Evolutionary conservation across 1,140 invertebrate species (phyloP).

Genomic region (Pogonognathellus flavescens): DNA sequence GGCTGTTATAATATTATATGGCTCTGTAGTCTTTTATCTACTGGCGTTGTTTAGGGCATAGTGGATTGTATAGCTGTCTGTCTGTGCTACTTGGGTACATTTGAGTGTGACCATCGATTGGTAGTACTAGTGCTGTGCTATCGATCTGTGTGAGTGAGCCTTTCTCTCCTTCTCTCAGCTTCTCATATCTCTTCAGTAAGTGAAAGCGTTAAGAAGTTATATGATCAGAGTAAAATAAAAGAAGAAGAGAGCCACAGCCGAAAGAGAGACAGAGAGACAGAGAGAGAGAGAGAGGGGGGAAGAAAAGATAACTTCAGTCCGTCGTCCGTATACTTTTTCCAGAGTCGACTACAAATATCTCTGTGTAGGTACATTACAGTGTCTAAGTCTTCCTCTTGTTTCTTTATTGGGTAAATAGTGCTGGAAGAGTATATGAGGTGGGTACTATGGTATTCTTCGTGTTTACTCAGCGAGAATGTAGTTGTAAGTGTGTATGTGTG

Average conservation of each 20-base stretch:
- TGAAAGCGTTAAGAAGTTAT: conserved; percentile 59
- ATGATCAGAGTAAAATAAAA: conserved; percentile 49
- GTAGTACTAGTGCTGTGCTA: conserved; percentile 52
- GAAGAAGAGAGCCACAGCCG: not conserved
- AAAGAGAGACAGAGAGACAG: not conserved
- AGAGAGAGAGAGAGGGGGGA: not conserved
- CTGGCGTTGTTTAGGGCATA: not conserved
- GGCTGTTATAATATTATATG: too few species aligned
- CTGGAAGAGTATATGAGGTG: too few species aligned
- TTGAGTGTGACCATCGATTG: conserved; percentile 53
- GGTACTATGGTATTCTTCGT: too few species aligned
- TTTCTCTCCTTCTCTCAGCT: conserved; percentile 13
- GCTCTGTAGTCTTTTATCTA: too few species aligned
- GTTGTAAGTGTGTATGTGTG: too few species aligned
- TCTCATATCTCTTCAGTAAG: conserved; percentile 23
- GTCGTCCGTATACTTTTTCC: not conserved
- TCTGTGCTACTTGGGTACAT: not conserved
- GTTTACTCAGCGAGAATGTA: too few species aligned
- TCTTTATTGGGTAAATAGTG: too few species aligned
- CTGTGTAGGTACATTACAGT: too few species aligned
- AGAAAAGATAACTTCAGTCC: not conserved
- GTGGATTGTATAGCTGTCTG: not conserved
- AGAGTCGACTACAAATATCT: not conserved
- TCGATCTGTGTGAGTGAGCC: conserved; percentile 38
- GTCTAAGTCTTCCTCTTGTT: too few species aligned